phyloP scores from a whole-genome alignment of 2,888 invertebrate genomes.

The Gymnoscelis rufifasciata region DNA sequence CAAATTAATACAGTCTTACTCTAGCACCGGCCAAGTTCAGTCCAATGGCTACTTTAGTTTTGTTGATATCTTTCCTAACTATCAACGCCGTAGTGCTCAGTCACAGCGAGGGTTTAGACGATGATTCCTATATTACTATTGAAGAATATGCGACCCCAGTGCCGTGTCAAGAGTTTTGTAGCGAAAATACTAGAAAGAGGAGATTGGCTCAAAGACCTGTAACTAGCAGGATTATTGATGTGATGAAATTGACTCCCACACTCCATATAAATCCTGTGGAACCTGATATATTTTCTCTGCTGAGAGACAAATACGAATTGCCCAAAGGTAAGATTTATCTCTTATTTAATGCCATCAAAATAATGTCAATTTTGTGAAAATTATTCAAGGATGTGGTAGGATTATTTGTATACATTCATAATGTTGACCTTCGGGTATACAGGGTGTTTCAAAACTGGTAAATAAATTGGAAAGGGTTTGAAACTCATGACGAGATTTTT shows the following conservation, averaged over 20 bases:
- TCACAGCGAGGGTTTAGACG: conserved; percentile 24
- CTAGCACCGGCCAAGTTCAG: conserved; percentile 34
- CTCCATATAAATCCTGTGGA: conserved; percentile 41
- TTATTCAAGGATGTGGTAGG: too few relatives aligned
- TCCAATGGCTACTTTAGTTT: conserved; percentile 19
- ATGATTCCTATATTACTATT: conserved; percentile 33
- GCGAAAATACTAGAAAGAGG: conserved; percentile 34
- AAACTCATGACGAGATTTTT: too few relatives aligned
- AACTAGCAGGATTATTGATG: conserved; percentile 53
- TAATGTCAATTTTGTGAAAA: too few relatives aligned
- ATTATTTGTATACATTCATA: too few relatives aligned
- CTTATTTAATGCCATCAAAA: too few relatives aligned
- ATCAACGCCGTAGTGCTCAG: conserved; percentile 13
- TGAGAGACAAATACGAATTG: conserved; percentile 56
- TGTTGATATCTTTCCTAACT: conserved; percentile 19
- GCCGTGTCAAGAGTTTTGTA: conserved; percentile 39
- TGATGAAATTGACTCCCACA: conserved; percentile 52
- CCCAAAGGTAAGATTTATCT: conserved; percentile 58
- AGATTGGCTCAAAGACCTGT: conserved; percentile 27
- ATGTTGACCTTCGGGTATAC: too few relatives aligned
- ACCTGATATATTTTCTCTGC: conserved; percentile 47
- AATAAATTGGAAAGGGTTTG: too few relatives aligned
- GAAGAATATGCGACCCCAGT: conserved; percentile 42
- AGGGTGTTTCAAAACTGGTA: too few relatives aligned
- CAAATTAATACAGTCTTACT: conserved; percentile 23